A percentile compares a stretch with the other conserved stretches of the same genome.
phyloP scores from a whole-genome alignment of 2,888 invertebrate species.

The Sisyra nigra region DNA sequence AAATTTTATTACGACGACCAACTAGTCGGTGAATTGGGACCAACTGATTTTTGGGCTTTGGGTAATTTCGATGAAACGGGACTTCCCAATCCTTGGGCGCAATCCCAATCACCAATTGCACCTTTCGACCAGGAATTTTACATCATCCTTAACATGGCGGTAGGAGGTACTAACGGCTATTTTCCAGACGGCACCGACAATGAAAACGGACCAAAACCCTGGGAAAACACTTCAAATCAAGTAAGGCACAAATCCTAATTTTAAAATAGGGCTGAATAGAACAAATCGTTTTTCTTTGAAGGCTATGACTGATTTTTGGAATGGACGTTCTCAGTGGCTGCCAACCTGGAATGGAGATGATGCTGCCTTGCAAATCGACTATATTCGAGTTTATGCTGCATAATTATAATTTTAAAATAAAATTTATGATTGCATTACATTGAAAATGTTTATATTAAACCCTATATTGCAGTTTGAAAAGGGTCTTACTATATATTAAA shows the following conservation, averaged over 20 bases:
- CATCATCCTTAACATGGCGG: conserved; percentile 28
- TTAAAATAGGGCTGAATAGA: background rate
- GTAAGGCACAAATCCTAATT: conserved; percentile 1
- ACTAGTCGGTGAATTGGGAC: conserved; percentile 32
- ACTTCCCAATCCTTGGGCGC: conserved; percentile 23
- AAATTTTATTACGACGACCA: conserved; percentile 34
- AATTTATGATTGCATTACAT: no score
- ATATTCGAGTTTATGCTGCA: background rate
- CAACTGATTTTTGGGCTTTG: conserved; percentile 16
- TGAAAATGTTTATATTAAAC: no score
- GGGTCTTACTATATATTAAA: no score
- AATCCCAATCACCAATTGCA: conserved; percentile 20
- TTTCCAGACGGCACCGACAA: conserved; percentile 1
- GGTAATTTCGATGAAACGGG: conserved; percentile 23
- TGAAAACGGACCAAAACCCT: background rate
- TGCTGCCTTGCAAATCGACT: conserved; percentile 1
- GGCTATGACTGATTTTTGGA: background rate
- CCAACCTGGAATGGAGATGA: conserved; percentile 2
- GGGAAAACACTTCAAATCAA: background rate
- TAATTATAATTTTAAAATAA: background rate
- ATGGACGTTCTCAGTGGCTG: background rate
- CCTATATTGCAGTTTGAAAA: no score
- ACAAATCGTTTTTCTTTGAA: background rate
- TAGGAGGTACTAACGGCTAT: conserved; percentile 21
- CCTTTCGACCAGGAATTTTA: conserved; percentile 22